phyloP scores from a whole-genome alignment of 35 echinoderm and acorn worm species.

The Ophiothrix spiculata region DNA sequence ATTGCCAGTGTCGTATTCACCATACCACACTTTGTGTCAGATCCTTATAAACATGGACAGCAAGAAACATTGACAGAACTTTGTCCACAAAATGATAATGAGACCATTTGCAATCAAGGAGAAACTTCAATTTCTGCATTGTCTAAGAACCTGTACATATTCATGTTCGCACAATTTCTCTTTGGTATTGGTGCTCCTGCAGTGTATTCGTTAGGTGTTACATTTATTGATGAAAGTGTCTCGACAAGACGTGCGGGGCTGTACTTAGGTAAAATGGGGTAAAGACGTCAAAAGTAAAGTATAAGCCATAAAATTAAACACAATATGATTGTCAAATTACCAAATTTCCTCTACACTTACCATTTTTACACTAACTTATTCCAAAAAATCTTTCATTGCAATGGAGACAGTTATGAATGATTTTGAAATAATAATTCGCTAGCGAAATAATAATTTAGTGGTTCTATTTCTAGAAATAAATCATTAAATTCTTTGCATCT shows the following conservation, averaged over 20 bases:
- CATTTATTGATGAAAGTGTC: conserved; percentile 85
- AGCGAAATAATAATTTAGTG: too few relatives aligned
- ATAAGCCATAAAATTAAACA: background rate
- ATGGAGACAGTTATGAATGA: too few relatives aligned
- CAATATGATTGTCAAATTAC: background rate
- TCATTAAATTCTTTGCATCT: too few relatives aligned
- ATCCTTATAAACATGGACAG: conserved; percentile 37
- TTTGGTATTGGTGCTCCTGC: conserved; percentile 68
- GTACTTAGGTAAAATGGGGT: conserved; percentile 56
- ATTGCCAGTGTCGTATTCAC: conserved; percentile 58
- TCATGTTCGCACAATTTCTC: conserved; percentile 64
- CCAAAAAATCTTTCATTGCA: too few relatives aligned
- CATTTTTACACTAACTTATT: background rate
- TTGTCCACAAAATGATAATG: background rate
- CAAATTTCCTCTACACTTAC: background rate
- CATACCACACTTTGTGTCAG: conserved; percentile 68
- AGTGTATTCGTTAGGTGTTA: conserved; percentile 69
- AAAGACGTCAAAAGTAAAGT: too few relatives aligned
- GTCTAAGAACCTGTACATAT: conserved; percentile 60
- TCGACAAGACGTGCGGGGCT: conserved; percentile 38
- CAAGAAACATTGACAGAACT: background rate
- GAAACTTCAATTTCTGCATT: background rate
- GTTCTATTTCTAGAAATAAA: too few relatives aligned
- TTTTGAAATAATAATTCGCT: too few relatives aligned
- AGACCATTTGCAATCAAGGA: background rate